Percentiles rank a stretch among this genome's conserved stretches.
Evolutionary conservation across 2,888 invertebrate genomes (phyloP).

Genomic region (Heterodera filipjevi): DNA sequence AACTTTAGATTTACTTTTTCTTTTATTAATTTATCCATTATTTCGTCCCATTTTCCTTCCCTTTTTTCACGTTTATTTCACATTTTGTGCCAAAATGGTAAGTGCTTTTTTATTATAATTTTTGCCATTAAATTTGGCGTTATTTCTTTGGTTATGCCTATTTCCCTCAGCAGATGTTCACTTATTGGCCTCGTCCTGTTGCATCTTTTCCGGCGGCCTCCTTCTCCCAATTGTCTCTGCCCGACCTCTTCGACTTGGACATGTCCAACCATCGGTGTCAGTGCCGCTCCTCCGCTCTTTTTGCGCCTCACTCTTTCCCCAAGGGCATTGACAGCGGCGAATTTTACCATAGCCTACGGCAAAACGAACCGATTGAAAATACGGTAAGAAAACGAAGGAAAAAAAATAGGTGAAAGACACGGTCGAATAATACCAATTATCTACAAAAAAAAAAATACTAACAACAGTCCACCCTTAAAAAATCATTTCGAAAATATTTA

Average conservation of each 20-base stretch:
- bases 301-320: slow-evolving; percentile 6
- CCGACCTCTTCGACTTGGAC: slow-evolving; percentile 1
- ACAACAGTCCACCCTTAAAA: too few species aligned
- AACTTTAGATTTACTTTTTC: not conserved
- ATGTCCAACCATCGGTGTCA: not conserved
- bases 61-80: not conserved
- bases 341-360: not conserved
- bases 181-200: not conserved
- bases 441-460: too few species aligned
- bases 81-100: not conserved
- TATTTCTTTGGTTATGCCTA: not conserved
- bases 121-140: not conserved
- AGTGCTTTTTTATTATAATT: not conserved
- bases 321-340: slow-evolving; percentile 9
- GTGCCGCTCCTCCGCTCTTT: not conserved
- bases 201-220: not conserved
- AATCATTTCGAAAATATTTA: too few species aligned
- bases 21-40: not conserved
- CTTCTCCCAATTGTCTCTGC: not conserved
- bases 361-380: not conserved
- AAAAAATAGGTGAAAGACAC: too few species aligned
- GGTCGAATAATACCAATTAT: too few species aligned
- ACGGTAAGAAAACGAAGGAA: not conserved
- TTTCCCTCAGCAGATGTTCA: not conserved
- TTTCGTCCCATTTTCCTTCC: not conserved